Percentiles rank a stretch among this genome's conserved stretches.
phyloP scores from a whole-genome alignment of 2,888 invertebrate species.

The Pimpla rufipes region DNA sequence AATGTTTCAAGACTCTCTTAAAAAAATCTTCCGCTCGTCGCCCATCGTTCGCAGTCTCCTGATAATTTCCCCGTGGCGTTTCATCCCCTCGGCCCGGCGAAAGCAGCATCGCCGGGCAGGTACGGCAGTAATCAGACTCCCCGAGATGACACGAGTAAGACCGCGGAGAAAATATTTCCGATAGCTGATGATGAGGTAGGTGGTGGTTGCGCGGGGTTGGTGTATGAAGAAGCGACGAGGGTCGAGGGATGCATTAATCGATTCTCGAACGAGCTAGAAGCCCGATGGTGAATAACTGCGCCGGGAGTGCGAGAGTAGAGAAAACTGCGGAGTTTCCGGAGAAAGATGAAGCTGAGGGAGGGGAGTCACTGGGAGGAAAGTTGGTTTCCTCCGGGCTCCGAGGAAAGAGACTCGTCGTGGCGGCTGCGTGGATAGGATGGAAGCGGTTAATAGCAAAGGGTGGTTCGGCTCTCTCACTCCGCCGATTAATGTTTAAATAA shows the following conservation, averaged over 20 bases:
- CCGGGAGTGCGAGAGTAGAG: constrained; percentile 3
- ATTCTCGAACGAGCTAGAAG: constrained; percentile 46
- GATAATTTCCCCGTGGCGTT: constrained; percentile 37
- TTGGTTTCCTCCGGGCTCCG: not conserved
- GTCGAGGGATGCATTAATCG: constrained; percentile 30
- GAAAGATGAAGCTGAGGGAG: constrained; percentile 29
- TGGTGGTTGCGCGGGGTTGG: not conserved
- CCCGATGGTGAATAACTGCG: constrained; percentile 41
- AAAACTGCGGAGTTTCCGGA: constrained; percentile 37
- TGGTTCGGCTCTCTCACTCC: constrained; percentile 46
- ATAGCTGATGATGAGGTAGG: constrained; percentile 19
- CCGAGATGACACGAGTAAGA: constrained; percentile 44
- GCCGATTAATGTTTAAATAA: constrained; percentile 73
- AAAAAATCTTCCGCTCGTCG: constrained; percentile 7
- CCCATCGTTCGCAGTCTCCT: constrained; percentile 22
- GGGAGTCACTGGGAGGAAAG: constrained; percentile 9
- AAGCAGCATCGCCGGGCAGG: not conserved
- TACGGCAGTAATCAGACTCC: constrained; percentile 45
- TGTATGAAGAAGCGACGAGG: constrained; percentile 4
- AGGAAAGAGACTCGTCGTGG: constrained; percentile 15
- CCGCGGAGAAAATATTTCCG: constrained; percentile 47
- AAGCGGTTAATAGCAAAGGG: constrained; percentile 68
- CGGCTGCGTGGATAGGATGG: constrained; percentile 2
- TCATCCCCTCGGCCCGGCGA: constrained; percentile 11
- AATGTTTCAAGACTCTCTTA: constrained; percentile 20